Evolutionary conservation across 2,888 invertebrate genomes (phyloP).

Genomic region (Apodemia zela): DNA sequence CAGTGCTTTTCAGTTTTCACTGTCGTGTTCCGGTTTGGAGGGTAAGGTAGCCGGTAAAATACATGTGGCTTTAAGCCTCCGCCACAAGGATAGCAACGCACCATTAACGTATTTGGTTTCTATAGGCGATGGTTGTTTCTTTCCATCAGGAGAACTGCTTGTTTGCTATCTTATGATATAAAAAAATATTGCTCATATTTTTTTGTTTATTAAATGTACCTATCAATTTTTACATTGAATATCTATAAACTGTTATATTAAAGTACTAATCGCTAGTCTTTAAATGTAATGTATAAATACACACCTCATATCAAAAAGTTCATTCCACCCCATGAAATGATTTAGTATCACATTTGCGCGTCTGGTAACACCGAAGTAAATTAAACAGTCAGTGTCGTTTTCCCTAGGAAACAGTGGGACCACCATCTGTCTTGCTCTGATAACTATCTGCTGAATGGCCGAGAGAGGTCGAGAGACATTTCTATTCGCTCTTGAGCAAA

Average conservation of each 20-base stretch:
- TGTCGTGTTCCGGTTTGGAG: too few relatives aligned
- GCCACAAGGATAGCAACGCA: too few relatives aligned
- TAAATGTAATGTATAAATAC: background rate
- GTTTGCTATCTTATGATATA: too few relatives aligned
- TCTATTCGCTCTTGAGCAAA: slow-evolving; percentile 34
- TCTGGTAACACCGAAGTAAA: slow-evolving; percentile 40
- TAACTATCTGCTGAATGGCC: slow-evolving; percentile 47
- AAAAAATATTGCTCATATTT: too few relatives aligned
- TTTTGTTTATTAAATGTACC: too few relatives aligned
- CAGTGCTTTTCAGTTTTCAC: too few relatives aligned
- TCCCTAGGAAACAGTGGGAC: slow-evolving; percentile 44
- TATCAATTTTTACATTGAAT: background rate
- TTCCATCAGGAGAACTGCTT: too few relatives aligned
- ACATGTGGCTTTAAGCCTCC: too few relatives aligned
- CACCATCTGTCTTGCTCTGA: slow-evolving; percentile 55
- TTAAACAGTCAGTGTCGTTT: slow-evolving; percentile 43
- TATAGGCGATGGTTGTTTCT: too few relatives aligned
- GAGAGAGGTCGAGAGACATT: slow-evolving; percentile 41
- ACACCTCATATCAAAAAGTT: background rate
- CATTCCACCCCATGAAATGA: slow-evolving; percentile 44
- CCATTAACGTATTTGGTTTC: too few relatives aligned
- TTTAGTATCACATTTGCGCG: slow-evolving; percentile 43
- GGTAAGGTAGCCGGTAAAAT: too few relatives aligned
- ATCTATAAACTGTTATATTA: background rate
- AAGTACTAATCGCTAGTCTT: background rate